A percentile compares a stretch with the other conserved stretches of the same genome.
Evolutionary conservation across 64 coral and sea anemone species (phyloP).

Genomic region (Montipora foliosa): DNA sequence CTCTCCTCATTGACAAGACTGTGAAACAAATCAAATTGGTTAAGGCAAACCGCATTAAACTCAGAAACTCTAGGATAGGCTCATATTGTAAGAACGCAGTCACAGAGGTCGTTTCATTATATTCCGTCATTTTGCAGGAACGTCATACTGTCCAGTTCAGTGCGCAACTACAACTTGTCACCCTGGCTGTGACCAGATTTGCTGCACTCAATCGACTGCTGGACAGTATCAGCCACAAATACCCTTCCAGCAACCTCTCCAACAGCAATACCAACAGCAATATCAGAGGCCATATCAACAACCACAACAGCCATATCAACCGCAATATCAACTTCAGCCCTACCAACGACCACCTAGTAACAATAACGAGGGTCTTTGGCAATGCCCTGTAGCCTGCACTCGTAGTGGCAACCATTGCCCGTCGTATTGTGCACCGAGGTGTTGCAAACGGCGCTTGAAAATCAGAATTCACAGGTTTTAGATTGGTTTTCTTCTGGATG

Average conservation of each 20-base stretch:
- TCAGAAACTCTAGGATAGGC: too few relatives aligned
- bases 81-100: too few relatives aligned
- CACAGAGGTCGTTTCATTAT: too few relatives aligned
- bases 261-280: not conserved
- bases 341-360: constrained; percentile 6
- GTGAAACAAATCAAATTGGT: too few relatives aligned
- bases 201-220: not conserved
- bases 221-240: constrained; percentile 7
- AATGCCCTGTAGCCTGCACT: constrained; percentile 1
- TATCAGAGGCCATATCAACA: constrained; percentile 16
- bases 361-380: not conserved
- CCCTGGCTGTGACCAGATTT: constrained; percentile 2
- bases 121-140: not conserved
- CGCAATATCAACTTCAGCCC: constrained; percentile 3
- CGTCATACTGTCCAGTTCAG: constrained; percentile 19
- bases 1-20: too few relatives aligned
- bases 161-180: constrained; percentile 14
- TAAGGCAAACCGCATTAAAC: too few relatives aligned
- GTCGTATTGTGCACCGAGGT: constrained; percentile 21
- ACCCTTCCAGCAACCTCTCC: not conserved
- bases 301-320: not conserved
- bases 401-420: constrained; percentile 29
- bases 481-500: not conserved
- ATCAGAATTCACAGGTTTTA: constrained; percentile 31
- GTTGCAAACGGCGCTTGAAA: constrained; percentile 18